These are phyloP conservation scores for Amblyteles armatorius DNA, from an alignment of 2,888 invertebrate genomes.

Conservation along the genomic window DNA sequence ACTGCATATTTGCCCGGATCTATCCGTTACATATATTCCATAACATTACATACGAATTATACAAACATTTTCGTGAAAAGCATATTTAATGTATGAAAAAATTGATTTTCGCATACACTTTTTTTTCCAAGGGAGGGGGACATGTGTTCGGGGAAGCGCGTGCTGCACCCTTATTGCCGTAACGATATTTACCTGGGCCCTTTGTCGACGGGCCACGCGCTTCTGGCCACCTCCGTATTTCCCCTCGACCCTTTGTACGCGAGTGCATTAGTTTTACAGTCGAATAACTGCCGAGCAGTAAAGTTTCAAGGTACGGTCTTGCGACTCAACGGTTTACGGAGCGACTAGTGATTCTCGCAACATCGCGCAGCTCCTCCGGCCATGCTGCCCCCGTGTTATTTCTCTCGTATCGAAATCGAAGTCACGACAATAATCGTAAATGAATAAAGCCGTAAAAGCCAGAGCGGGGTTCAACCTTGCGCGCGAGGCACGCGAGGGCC, in stretches of 20 bases:
- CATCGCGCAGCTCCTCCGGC: background rate
- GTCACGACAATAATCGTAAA: conserved; percentile 77
- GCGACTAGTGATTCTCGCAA: conserved; percentile 19
- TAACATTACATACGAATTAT: too few relatives aligned
- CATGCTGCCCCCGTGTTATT: background rate
- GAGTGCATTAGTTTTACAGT: conserved; percentile 15
- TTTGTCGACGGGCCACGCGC: conserved; percentile 29
- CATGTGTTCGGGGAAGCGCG: conserved; percentile 30
- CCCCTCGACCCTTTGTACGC: background rate
- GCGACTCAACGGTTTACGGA: conserved; percentile 18
- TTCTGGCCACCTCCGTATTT: background rate
- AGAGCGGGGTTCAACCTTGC: conserved; percentile 35
- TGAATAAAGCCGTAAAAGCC: conserved; percentile 73
- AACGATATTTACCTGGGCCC: conserved; percentile 39
- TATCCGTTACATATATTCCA: too few relatives aligned
- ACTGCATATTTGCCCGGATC: too few relatives aligned
- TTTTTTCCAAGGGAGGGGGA: conserved; percentile 12
- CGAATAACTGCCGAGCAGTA: conserved; percentile 39
- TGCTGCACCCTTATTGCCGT: conserved; percentile 12
- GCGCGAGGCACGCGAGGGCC: conserved; percentile 68
- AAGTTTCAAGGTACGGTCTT: conserved; percentile 33
- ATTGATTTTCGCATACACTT: conserved; percentile 26
- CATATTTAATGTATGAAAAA: too few relatives aligned
- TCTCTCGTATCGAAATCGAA: conserved; percentile 52
- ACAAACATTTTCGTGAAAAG: too few relatives aligned